Conservation (phyloP, 2,797 vertebrate species). For the Pteropus rufus region DNA sequence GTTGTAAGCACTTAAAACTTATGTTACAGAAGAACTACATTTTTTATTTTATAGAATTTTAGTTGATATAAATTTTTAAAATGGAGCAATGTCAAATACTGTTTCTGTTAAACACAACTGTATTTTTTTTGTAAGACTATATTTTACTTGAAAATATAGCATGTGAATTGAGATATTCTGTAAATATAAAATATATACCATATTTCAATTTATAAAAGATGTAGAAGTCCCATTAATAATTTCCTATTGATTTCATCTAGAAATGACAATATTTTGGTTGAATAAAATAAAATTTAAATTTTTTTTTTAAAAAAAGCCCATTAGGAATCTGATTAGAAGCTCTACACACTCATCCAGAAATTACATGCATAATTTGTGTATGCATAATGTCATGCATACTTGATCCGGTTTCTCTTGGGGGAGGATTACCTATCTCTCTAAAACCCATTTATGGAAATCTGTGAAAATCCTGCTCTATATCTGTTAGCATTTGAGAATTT, state of each 20-base stretch:
- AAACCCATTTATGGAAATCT: neutral
- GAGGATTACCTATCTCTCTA: neutral
- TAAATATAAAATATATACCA: neutral
- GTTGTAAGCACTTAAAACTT: neutral
- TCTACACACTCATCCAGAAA: neutral
- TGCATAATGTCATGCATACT: accelerated
- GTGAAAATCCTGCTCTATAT: neutral
- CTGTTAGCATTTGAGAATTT: neutral
- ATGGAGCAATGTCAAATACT: neutral
- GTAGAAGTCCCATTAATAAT: neutral
- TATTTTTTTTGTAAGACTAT: neutral
- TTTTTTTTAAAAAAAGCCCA: neutral
- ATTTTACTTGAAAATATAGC: neutral
- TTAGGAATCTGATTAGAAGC: no score
- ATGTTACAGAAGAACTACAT: neutral
- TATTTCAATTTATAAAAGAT: neutral
- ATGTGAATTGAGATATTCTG: neutral
- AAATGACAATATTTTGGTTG: neutral
- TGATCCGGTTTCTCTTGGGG: accelerated
- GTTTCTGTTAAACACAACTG: neutral
- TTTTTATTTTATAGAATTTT: neutral
- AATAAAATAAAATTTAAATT: neutral
- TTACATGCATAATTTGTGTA: neutral
- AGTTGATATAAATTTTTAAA: neutral
- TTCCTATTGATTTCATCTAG: neutral